These are phyloP conservation scores for Ptiloglossa arizonensis DNA, from an alignment of 1,140 invertebrate species.

Conservation along the genomic window DNA sequence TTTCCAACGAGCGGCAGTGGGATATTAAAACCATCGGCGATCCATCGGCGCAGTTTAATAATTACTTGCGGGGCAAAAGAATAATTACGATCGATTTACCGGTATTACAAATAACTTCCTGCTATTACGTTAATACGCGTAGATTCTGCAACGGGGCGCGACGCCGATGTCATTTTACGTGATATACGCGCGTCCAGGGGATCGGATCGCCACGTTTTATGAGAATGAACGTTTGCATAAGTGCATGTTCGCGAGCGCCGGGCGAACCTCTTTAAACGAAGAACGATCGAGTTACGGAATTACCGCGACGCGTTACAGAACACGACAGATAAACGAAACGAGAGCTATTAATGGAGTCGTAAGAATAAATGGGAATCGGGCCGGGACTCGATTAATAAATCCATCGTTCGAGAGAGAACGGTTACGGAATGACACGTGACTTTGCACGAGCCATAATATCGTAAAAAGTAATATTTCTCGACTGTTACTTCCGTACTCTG, in stretches of 20 bases:
- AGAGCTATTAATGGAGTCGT: too few relatives aligned
- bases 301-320: background rate
- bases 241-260: too few relatives aligned
- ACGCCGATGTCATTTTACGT: background rate
- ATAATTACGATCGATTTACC: constrained; percentile 22
- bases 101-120: constrained; percentile 36
- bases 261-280: background rate
- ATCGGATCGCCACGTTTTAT: background rate
- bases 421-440: too few relatives aligned
- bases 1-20: background rate
- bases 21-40: constrained; percentile 5
- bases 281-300: background rate
- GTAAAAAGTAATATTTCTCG: too few relatives aligned
- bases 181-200: background rate
- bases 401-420: too few relatives aligned
- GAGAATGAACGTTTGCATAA: background rate
- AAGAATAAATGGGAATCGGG: too few relatives aligned
- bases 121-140: background rate
- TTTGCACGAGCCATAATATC: too few relatives aligned
- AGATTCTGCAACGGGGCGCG: background rate
- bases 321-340: too few relatives aligned
- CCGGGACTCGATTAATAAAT: too few relatives aligned
- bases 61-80: constrained; percentile 5
- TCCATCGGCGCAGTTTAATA: constrained; percentile 19
- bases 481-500: too few relatives aligned